phyloP scores from a whole-genome alignment of 2,888 invertebrate species.

The Chrysolina haemoptera region DNA sequence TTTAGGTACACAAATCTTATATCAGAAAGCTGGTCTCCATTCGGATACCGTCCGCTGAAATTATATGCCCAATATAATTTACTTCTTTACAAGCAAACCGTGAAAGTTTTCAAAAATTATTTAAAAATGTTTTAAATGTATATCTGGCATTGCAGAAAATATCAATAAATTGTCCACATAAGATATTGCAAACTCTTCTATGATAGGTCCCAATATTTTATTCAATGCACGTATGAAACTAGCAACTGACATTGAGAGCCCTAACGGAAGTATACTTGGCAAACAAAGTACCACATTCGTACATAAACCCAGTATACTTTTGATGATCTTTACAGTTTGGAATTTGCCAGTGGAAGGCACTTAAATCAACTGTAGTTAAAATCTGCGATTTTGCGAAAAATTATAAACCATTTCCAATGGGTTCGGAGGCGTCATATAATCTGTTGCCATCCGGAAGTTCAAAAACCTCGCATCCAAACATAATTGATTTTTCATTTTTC shows the following conservation, averaged over 20 bases:
- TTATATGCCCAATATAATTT: constrained; percentile 29
- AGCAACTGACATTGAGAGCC: constrained; percentile 23
- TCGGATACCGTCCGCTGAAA: constrained; percentile 18
- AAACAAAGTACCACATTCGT: constrained; percentile 23
- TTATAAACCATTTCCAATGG: too few relatives aligned
- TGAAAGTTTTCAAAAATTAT: constrained; percentile 33
- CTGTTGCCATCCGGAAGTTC: constrained; percentile 35
- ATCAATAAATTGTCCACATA: too few relatives aligned
- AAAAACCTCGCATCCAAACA: constrained; percentile 43
- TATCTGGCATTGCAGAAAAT: constrained; percentile 19
- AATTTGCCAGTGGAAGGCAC: constrained; percentile 24
- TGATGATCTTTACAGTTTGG: not conserved
- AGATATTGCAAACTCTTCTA: too few relatives aligned
- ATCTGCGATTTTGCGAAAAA: constrained; percentile 21
- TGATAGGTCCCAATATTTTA: too few relatives aligned
- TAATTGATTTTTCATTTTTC: constrained; percentile 43
- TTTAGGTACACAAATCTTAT: constrained; percentile 14
- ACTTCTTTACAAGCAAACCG: constrained; percentile 3
- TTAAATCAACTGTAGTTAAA: constrained; percentile 31
- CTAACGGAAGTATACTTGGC: constrained; percentile 15
- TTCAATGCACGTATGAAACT: constrained; percentile 35
- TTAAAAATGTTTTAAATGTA: constrained; percentile 37
- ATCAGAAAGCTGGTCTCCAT: constrained; percentile 12
- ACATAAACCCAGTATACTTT: constrained; percentile 9
- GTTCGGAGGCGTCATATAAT: constrained; percentile 38